Percentiles rank a stretch among this genome's conserved stretches.
phyloP scores from a whole-genome alignment of 2,113 vertebrate species.

The Trinectes maculatus region DNA sequence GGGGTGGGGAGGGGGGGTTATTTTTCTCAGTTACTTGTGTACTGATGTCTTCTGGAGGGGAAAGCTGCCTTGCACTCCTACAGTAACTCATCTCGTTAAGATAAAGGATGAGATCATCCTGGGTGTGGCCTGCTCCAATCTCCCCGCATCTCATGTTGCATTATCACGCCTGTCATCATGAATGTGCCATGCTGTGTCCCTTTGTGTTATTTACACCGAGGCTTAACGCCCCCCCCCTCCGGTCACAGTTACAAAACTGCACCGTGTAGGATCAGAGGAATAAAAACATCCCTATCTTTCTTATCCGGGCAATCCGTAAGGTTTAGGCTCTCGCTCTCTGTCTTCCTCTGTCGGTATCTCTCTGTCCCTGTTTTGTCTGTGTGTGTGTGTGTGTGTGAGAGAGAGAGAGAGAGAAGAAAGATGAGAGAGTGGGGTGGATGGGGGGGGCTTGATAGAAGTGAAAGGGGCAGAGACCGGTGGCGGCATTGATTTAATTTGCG shows the following conservation, averaged over 20 bases:
- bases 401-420: constrained; percentile 21
- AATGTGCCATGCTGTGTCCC: constrained; percentile 56
- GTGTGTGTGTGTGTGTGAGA: constrained; percentile 19
- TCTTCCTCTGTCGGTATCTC: constrained; percentile 47
- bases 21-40: constrained; percentile 60
- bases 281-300: constrained; percentile 66
- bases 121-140: constrained; percentile 73
- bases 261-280: constrained; percentile 43
- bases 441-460: constrained; percentile 63
- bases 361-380: constrained; percentile 25
- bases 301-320: constrained; percentile 61
- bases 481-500: constrained; percentile 84
- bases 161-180: constrained; percentile 72
- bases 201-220: constrained; percentile 62
- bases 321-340: constrained; percentile 46
- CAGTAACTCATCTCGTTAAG: constrained; percentile 74
- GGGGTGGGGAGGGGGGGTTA: constrained; percentile 18
- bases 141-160: constrained; percentile 71
- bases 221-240: constrained; percentile 25
- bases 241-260: constrained; percentile 38
- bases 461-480: constrained; percentile 75
- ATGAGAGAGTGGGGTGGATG: constrained; percentile 18
- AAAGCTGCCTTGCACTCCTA: constrained; percentile 51
- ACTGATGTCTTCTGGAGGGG: constrained; percentile 55
- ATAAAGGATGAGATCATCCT: constrained; percentile 73